Percentiles rank a stretch among this genome's conserved stretches.
Evolutionary conservation across 2,113 vertebrate genomes (phyloP).

Genomic region (Scopus umbretta): DNA sequence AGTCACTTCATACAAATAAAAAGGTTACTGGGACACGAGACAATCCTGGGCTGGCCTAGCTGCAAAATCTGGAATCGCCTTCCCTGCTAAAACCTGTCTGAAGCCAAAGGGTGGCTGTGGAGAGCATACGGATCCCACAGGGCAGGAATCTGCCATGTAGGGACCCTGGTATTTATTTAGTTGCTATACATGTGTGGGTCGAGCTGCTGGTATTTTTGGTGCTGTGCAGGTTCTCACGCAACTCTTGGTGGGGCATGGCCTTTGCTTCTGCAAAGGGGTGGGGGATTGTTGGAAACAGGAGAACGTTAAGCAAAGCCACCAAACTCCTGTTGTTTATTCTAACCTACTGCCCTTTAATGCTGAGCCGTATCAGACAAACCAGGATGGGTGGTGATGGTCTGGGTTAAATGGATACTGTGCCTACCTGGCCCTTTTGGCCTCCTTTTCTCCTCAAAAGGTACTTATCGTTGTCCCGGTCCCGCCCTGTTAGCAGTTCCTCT

Average conservation of each 20-base stretch:
- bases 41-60: neutral
- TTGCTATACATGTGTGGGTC: fast-evolving
- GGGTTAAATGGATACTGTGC: neutral
- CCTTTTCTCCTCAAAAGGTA: neutral
- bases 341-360: neutral
- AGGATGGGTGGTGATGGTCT: neutral
- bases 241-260: neutral
- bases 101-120: neutral
- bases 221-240: neutral
- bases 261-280: neutral
- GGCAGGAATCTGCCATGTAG: neutral
- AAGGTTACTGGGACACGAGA: neutral
- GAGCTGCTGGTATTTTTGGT: neutral
- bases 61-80: neutral
- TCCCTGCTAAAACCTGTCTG: neutral
- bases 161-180: neutral
- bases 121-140: neutral
- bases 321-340: neutral
- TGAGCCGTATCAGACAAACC: neutral
- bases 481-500: neutral
- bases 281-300: neutral
- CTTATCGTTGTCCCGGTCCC: too few species aligned
- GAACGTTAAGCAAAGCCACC: neutral
- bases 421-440: neutral
- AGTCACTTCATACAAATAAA: neutral